Evolutionary conservation across 2,888 invertebrate species (phyloP).

Genomic region (Drosophila helvetica): DNA sequence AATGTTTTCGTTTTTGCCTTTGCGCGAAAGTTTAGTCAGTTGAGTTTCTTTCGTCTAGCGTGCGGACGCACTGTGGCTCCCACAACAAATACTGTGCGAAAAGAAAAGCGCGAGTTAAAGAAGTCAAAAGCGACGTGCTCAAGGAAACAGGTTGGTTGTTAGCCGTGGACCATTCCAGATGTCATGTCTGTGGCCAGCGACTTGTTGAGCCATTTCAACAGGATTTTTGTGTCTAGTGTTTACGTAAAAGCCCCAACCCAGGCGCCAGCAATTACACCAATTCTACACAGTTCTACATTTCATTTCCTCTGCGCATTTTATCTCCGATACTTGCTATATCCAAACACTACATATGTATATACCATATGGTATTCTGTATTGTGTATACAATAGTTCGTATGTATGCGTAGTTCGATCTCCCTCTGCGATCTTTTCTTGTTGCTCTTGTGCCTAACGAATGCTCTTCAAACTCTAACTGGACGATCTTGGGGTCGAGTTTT

Average conservation of each 20-base stretch:
- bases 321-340: neutral
- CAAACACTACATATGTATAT: neutral
- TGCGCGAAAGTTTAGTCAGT: conserved; percentile 62
- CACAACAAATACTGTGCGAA: conserved; percentile 19
- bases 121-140: conserved; percentile 20
- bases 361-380: too few species aligned
- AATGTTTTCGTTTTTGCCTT: conserved; percentile 66
- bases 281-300: conserved; percentile 14
- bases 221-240: conserved; percentile 28
- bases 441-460: neutral
- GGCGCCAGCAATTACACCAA: conserved; percentile 9
- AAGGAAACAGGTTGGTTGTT: conserved; percentile 46
- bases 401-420: neutral
- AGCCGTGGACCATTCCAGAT: neutral
- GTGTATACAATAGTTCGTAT: neutral
- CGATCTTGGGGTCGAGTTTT: conserved; percentile 25
- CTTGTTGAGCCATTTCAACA: conserved; percentile 30
- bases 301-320: conserved; percentile 4
- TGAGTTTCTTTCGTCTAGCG: conserved; percentile 64
- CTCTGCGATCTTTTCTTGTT: neutral
- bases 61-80: conserved; percentile 58
- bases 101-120: conserved; percentile 37
- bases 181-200: conserved; percentile 1
- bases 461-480: neutral
- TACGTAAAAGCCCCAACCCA: conserved; percentile 30